A percentile compares a stretch with the other conserved stretches of the same genome.
Evolutionary conservation across 2,113 vertebrate species (phyloP).

Genomic region (Vidua macroura): DNA sequence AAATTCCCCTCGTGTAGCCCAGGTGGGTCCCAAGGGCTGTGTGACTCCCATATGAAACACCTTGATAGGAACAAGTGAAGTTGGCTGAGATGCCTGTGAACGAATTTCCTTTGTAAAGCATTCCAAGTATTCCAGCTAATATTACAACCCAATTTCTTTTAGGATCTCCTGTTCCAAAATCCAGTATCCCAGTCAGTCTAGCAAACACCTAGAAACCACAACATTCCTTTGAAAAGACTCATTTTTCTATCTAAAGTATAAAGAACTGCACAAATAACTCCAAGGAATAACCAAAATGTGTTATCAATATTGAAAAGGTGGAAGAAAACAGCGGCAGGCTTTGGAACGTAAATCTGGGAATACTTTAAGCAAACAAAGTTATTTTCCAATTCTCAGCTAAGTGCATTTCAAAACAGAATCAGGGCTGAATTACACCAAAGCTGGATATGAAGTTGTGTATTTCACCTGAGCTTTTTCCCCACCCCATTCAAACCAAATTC

Average conservation of each 20-base stretch:
- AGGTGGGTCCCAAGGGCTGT: background rate
- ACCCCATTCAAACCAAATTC: background rate
- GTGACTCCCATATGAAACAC: background rate
- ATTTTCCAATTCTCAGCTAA: background rate
- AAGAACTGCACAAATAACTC: background rate
- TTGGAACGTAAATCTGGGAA: background rate
- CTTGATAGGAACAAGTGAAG: fast-evolving
- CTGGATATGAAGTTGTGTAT: background rate
- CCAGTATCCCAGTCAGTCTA: background rate
- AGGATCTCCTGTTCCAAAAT: background rate
- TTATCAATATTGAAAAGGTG: background rate
- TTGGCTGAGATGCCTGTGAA: background rate
- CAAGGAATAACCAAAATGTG: background rate
- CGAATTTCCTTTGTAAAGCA: background rate
- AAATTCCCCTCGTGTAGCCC: fast-evolving
- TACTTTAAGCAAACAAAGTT: background rate
- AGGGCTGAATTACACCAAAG: background rate
- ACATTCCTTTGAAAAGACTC: background rate
- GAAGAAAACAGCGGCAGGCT: background rate
- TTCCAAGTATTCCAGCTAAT: background rate
- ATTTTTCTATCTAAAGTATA: background rate
- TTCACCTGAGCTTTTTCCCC: background rate
- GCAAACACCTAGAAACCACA: background rate
- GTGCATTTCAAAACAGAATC: background rate
- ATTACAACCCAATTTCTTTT: background rate